Base-by-base conservation (phyloP, 1,140 invertebrate genomes). In the Lepidurus arcticus region DNA sequence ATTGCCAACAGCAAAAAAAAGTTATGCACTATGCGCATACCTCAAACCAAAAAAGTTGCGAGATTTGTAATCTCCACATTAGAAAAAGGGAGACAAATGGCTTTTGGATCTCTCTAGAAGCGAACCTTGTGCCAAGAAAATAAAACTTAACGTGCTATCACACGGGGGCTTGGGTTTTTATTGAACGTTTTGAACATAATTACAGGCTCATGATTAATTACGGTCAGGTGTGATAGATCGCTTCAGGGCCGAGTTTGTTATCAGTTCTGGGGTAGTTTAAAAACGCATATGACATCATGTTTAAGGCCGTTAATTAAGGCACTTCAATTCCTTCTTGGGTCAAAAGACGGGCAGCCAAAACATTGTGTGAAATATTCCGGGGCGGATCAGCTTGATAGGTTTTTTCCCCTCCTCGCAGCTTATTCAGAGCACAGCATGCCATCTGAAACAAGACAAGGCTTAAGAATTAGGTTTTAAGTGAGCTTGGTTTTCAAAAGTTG, bases 381-480 rank as follows among this genome's bases (percentile, higher is more conserved):
- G 53, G 53, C 53, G 53, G 53, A 16, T 65, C 16, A 65, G n/a
- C 53, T 34, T 65, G 53, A 65, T 65, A 21, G 53, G 13, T 65
- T 65, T 65, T 34, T 34, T 34, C 34, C 34, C 34, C 34, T 34
- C 34, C 34, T 34, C 34, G 53, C 21, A 65, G 21, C 53, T 13
- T 65, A 65, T 65, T 65, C 53, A 65, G 53, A 65, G 21, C 53
- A 9, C 53, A 65, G 53, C 53, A 65, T 21, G 53, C 16, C 16
- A 65, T 21, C 53, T n/a, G 53, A n/a, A 65, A 65, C 21, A 65
- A 65, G 53, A 65, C 53, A 65, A 65, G 21, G 53, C 16, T n/a
- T 65, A 21, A 65, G 53, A 7, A 65, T n/a, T 65, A 65, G 7
- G 16, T 65, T 65, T 65, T 65, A n/a, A 65, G 21, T n/a, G 13